A percentile compares a stretch with the other conserved stretches of the same genome.
Conservation (phyloP, 2,797 vertebrate species). For the Alectoris magna region DNA sequence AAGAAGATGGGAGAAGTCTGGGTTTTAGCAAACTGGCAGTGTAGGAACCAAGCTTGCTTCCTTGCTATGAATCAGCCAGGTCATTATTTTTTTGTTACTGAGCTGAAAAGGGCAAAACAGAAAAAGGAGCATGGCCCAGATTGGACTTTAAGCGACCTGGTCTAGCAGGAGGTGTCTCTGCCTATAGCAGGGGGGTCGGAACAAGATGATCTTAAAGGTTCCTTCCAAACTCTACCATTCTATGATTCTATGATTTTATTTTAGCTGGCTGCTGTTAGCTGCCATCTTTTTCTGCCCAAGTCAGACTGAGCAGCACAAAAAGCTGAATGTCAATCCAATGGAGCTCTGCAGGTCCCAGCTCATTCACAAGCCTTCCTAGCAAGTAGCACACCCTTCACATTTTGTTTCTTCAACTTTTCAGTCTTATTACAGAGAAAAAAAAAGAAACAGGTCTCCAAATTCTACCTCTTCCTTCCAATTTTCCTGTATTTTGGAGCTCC, state of each 20-base stretch:
- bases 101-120: background rate
- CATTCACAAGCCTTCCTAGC: background rate
- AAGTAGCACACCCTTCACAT: fast-evolving
- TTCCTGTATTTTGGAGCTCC: background rate
- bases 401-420: background rate
- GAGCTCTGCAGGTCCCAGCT: background rate
- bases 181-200: too few species aligned
- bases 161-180: too few species aligned
- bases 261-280: background rate
- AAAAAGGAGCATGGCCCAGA: background rate
- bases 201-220: too few species aligned
- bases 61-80: background rate
- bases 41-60: background rate
- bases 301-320: background rate
- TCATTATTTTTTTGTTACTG: background rate
- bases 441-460: background rate
- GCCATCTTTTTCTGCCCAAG: background rate
- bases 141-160: too few species aligned
- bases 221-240: too few species aligned
- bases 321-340: background rate
- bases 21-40: background rate
- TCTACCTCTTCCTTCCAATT: background rate
- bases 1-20: background rate
- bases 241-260: background rate
- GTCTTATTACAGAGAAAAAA: background rate